Evolutionary conservation across 1,140 invertebrate genomes (phyloP), one percentile per base, ranked within the genome.

Genomic region (Formica exsecta): DNA sequence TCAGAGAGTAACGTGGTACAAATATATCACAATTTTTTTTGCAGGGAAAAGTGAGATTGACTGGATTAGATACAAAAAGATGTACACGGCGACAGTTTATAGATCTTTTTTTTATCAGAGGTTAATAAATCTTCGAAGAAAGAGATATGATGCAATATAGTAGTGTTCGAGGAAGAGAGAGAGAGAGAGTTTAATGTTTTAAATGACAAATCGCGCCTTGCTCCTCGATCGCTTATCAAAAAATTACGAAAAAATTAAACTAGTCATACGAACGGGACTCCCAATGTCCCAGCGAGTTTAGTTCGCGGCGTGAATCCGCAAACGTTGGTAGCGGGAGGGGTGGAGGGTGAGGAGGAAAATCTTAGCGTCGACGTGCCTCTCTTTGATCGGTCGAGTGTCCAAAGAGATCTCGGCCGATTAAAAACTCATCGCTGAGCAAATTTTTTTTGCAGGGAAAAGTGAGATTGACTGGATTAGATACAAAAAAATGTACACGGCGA

Each of bases 391-490:
- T 77, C 75, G 57, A 88, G 41, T 75, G 71, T 86, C 87, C 65
- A 86, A 79, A 77, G 77, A 83, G 85, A 87, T 87, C 77, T 87
- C 57, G 68, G 36, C 44, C 84, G 88, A 90, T 90, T 89, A 89
- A 90, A 89, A 87, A 87, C 85, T 88, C 90, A 81, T 91, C n/a
- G n/a, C n/a, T n/a, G n/a, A n/a, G n/a, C n/a, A n/a, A 61, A 36
- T 62, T 2, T 62, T n/a, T 79, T 79, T 51, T 66, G 0, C n/a
- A 13, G 25, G 0, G 1, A 16, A 36, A 13, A 65, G 7, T n/a
- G 51, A 36, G 32, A 70, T 13, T 70, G 38, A 70, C 66, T 25
- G 41, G 38, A 66, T 68, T 38, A 68, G 32, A 4, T 32, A 16
- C 13, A 36, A 44, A 41, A 61, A 59, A 32, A 61, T 59, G 22